Evolutionary conservation across 2,888 invertebrate genomes (phyloP), one percentile per base, ranked within the genome.

Genomic region (Synergus gifuensis): DNA sequence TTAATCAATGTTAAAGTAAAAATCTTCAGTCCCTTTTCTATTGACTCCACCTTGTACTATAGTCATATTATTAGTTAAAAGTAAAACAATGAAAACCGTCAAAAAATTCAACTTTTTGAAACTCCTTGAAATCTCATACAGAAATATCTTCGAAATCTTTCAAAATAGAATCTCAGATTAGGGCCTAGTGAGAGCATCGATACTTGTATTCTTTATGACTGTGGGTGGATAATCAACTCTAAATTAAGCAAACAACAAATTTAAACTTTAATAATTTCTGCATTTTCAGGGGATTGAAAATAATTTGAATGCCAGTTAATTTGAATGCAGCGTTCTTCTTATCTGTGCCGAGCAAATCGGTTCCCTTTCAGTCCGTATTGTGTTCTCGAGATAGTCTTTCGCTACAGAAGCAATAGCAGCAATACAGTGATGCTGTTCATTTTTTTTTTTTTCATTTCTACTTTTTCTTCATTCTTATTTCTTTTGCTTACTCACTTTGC

Each of bases 281-380:
- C 12, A 28, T 62, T 62, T 62, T 14, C 5, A 28, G 5, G 4
- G 22, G 12, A 28, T 28, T 28, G 4, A 62, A 62, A 22, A 22
- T 28, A 62, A 62, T 28, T 28, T 28, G 22, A 28, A 28, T 28
- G 22, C n/a, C n/a, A n/a, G n/a, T n/a, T 28, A 62, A 62, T 28
- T 28, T 28, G 22, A 28, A 28, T 28, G 22, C 73, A 73, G 73
- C 28, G 73, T n/a, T 62, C 28, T 73, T 73, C 49, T 73, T 73
- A 73, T 73, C 28, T 73, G 22, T n/a, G n/a, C 28, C 76, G 80
- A 83, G 82, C 77, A 82, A 85, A 84, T 84, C 82, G 82, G 82
- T 83, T 85, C 80, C 81, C 82, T 82, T 83, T 83, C 82, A 66
- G 77, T 76, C 22, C 22, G 60, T 81, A 83, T 83, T 84, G 84